Evolutionary conservation across 2,797 vertebrate genomes (phyloP).

Genomic region (Micropoecilia bifurca): DNA sequence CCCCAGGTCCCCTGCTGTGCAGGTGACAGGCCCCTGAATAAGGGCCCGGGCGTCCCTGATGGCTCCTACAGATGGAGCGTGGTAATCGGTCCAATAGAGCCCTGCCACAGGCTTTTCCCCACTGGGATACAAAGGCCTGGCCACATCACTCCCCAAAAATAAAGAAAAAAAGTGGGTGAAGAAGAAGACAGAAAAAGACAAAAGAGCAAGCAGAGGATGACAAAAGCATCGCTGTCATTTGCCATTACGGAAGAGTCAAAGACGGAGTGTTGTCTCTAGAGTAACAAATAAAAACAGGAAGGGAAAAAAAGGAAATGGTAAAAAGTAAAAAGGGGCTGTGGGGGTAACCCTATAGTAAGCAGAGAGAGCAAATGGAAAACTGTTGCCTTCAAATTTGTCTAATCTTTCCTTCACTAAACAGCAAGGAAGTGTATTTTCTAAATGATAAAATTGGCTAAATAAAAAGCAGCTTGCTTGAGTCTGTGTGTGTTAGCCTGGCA

Average conservation of each 20-base stretch:
- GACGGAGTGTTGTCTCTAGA: constrained; percentile 84
- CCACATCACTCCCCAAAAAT: constrained; percentile 77
- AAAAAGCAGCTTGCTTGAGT: constrained; percentile 57
- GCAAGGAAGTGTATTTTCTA: background rate
- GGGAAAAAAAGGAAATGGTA: constrained; percentile 52
- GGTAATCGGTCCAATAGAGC: constrained; percentile 98
- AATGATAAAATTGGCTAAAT: constrained; percentile 26
- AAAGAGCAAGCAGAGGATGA: constrained; percentile 90
- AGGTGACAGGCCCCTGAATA: constrained; percentile 99
- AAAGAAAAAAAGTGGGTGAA: constrained; percentile 57
- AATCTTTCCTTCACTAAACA: constrained; percentile 45
- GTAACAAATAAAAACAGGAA: constrained; percentile 76
- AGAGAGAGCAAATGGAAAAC: constrained; percentile 68
- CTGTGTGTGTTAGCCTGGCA: constrained; percentile 53
- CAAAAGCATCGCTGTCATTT: constrained; percentile 97
- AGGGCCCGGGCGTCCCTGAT: constrained; percentile 93
- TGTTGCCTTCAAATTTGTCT: constrained; percentile 66
- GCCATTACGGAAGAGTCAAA: constrained; percentile 87
- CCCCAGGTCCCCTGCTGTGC: constrained; percentile 93
- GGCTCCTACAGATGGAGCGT: constrained; percentile 99
- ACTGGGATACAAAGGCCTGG: constrained; percentile 90
- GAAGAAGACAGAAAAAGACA: constrained; percentile 75
- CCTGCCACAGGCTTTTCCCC: constrained; percentile 91
- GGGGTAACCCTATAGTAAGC: constrained; percentile 44
- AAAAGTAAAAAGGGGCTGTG: constrained; percentile 51